Conservation (phyloP, 2,797 vertebrate genomes). For the Melanotaenia pygmaea region DNA sequence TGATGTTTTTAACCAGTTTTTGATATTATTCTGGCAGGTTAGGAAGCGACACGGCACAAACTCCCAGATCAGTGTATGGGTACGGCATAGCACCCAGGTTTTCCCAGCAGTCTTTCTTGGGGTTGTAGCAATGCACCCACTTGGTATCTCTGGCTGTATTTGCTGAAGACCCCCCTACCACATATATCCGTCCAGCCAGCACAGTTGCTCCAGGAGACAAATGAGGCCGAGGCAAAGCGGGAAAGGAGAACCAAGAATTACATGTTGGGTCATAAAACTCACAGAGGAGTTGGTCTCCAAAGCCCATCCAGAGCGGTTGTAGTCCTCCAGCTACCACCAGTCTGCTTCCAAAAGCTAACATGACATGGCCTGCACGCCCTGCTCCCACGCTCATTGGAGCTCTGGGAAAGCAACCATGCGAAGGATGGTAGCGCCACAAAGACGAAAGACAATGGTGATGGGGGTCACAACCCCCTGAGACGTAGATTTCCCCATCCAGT, state of each 20-base stretch:
- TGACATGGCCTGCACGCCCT: constrained; percentile 34
- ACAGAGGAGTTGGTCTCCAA: constrained; percentile 61
- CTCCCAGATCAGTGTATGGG: constrained; percentile 48
- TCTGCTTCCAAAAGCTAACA: constrained; percentile 70
- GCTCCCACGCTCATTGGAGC: constrained; percentile 32
- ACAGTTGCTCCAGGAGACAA: constrained; percentile 38
- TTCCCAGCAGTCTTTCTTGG: constrained; percentile 79
- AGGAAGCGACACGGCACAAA: constrained; percentile 18
- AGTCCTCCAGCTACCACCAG: constrained; percentile 43
- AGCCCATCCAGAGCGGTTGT: constrained; percentile 26
- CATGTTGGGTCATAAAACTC: constrained; percentile 75
- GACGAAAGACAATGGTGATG: constrained; percentile 19
- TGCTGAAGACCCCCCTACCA: constrained; percentile 86
- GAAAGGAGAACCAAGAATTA: constrained; percentile 63
- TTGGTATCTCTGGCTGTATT: constrained; percentile 80
- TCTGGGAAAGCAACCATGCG: constrained; percentile 25
- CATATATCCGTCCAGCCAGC: constrained; percentile 46
- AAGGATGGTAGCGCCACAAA: constrained; percentile 38
- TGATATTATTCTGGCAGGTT: neutral
- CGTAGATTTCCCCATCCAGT: constrained; percentile 77
- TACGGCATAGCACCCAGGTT: constrained; percentile 81
- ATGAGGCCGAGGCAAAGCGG: constrained; percentile 32
- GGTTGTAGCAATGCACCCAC: constrained; percentile 83
- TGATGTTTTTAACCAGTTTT: neutral
- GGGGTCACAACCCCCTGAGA: constrained; percentile 37